Evolutionary conservation across 1,140 invertebrate species (phyloP), one percentile per base, ranked within the genome.

Genomic region (Drosophila ananassae): DNA sequence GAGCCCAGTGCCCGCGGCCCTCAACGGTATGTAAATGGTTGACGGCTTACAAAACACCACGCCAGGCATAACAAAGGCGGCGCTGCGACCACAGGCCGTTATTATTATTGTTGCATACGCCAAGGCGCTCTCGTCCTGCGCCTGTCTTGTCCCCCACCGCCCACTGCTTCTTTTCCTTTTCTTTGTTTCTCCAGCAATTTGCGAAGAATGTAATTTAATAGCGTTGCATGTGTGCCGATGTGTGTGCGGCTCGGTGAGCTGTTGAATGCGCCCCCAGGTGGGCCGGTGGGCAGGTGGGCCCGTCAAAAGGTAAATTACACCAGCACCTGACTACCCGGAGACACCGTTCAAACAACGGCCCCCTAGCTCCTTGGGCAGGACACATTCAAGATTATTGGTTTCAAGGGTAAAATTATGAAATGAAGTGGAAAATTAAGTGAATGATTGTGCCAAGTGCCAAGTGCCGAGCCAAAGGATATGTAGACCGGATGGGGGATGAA

Each of bases 51-150:
- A 71, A 77, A 61, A 55, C 50, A 46, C 37, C 51, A 47, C 24
- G 51, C 34, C 41, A 71, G 17, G 74, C 63, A 77, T 61, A 76
- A 76, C 73, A 76, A 77, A 56, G 56, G 62, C 67, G 32, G 67
- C 30, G 13, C 51, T 59, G 72, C 62, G 62, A 68, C 55, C 73
- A 60, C 73, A 77, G 76, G 73, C 73, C 63, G 73, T 77, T 77
- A 77, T 77, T 77, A 77, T 77, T 77, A 77, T 57, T 77, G 74
- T 77, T 77, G 74, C 74, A 77, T 77, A 77, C 66, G 73, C 55
- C 62, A 62, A 77, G 74, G 73, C 73, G 64, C 28, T 61, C 63
- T 52, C 30, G 47, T 57, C 28, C 50, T 30, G 51, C 57, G 56
- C 48, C 69, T 62, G 32, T 62, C 68, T 56, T 73, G 59, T 34